Conservation (phyloP, 2,888 invertebrate species). For the Macrophya annulata region DNA sequence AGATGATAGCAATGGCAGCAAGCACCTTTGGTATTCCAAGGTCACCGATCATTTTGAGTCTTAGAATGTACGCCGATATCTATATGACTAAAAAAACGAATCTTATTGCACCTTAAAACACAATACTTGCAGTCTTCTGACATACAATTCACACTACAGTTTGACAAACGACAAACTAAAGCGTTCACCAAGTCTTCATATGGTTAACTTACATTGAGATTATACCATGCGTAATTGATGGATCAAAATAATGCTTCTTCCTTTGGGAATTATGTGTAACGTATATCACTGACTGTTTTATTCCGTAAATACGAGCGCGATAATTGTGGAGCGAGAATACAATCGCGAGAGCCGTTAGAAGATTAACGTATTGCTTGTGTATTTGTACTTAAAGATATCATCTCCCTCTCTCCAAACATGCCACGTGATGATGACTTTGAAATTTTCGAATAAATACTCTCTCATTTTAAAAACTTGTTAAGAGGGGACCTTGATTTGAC, state of each 20-base stretch:
- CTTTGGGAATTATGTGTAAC: neutral
- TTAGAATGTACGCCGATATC: neutral
- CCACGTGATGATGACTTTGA: too few species aligned
- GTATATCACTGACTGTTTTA: neutral
- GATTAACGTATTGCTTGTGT: too few species aligned
- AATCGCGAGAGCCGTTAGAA: too few species aligned
- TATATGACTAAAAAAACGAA: neutral
- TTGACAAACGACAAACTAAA: too few species aligned
- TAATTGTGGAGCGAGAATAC: neutral
- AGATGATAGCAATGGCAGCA: conserved; percentile 53
- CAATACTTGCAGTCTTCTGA: neutral
- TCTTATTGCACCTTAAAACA: neutral
- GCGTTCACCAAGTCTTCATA: too few species aligned
- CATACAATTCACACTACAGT: too few species aligned
- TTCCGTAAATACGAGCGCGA: neutral
- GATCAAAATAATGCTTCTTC: too few species aligned
- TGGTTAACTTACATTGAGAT: too few species aligned
- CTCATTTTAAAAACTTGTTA: neutral
- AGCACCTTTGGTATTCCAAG: conserved; percentile 60
- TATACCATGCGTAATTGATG: too few species aligned
- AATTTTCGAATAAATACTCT: neutral
- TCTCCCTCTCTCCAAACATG: too few species aligned
- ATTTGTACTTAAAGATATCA: too few species aligned
- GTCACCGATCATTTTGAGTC: neutral
- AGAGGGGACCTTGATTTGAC: too few species aligned